phyloP scores from a whole-genome alignment of 2,888 invertebrate species.

The Caenorhabditis doughertyi region DNA sequence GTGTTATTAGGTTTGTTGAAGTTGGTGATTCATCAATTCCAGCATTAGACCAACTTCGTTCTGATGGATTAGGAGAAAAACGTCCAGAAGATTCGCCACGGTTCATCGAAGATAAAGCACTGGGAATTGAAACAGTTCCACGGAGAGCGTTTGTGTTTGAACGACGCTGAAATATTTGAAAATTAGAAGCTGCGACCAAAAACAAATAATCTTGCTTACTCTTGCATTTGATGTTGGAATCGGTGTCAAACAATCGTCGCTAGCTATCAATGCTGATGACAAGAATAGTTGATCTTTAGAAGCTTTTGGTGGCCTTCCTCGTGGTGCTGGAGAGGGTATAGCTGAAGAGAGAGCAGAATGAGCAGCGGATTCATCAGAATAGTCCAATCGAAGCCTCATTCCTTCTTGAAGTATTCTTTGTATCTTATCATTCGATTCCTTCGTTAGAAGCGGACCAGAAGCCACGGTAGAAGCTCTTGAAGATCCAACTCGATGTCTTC shows the following conservation, averaged over 20 bases:
- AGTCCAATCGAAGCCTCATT: conserved; percentile 35
- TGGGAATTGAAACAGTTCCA: conserved; percentile 33
- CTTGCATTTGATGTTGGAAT: conserved; percentile 22
- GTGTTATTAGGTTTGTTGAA: conserved; percentile 25
- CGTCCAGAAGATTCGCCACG: conserved; percentile 42
- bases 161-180: conserved; percentile 60
- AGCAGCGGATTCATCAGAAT: conserved; percentile 58
- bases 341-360: conserved; percentile 56
- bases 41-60: conserved; percentile 65
- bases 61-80: conserved; percentile 67
- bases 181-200: no score
- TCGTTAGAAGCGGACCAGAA: conserved; percentile 38
- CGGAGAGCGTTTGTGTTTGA: conserved; percentile 56
- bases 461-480: conserved; percentile 47
- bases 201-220: no score
- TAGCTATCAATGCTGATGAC: conserved; percentile 32
- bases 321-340: conserved; percentile 61
- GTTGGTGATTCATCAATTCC: conserved; percentile 58
- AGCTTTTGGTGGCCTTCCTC: conserved; percentile 60
- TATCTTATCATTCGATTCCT: conserved; percentile 59
- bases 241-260: conserved; percentile 46
- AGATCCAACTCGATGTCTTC: conserved; percentile 27
- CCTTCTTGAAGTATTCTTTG: conserved; percentile 55
- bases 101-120: conserved; percentile 15
- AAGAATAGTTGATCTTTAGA: conserved; percentile 26